These are phyloP conservation scores for Gallinago media DNA, from an alignment of 2,113 vertebrate genomes.

Conservation along the genomic window DNA sequence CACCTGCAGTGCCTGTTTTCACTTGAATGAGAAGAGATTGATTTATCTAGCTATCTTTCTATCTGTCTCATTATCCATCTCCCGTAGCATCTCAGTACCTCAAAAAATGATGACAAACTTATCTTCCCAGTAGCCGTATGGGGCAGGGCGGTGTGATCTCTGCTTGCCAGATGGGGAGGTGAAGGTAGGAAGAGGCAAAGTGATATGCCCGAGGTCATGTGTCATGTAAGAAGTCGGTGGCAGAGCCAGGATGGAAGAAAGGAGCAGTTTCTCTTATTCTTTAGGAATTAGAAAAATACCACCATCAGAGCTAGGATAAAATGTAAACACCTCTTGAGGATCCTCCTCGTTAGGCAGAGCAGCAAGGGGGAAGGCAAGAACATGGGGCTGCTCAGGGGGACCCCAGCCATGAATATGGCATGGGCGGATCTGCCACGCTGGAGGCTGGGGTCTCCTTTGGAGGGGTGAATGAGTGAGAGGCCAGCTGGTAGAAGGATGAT, in stretches of 20 bases:
- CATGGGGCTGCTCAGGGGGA: not conserved
- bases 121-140: not conserved
- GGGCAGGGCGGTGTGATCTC: conserved; percentile 26
- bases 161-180: conserved; percentile 22
- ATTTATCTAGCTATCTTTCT: conserved; percentile 64
- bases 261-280: not conserved
- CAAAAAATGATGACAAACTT: conserved; percentile 34
- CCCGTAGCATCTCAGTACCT: not conserved
- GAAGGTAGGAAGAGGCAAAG: conserved; percentile 19
- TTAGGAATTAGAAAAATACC: not conserved
- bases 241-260: not conserved
- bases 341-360: not conserved
- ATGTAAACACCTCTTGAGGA: not conserved
- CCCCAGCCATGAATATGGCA: accelerated
- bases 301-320: not conserved
- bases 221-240: conserved; percentile 8
- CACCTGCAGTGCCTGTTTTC: conserved; percentile 61
- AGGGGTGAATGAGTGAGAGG: not conserved
- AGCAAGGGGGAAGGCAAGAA: not conserved
- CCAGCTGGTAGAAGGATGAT: not conserved
- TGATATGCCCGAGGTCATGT: conserved; percentile 23
- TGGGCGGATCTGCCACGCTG: accelerated
- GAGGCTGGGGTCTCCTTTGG: not conserved
- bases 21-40: conserved; percentile 55
- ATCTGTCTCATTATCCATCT: conserved; percentile 61